Base-by-base conservation (phyloP, 2,113 vertebrate genomes). In the Isurus oxyrinchus region DNA sequence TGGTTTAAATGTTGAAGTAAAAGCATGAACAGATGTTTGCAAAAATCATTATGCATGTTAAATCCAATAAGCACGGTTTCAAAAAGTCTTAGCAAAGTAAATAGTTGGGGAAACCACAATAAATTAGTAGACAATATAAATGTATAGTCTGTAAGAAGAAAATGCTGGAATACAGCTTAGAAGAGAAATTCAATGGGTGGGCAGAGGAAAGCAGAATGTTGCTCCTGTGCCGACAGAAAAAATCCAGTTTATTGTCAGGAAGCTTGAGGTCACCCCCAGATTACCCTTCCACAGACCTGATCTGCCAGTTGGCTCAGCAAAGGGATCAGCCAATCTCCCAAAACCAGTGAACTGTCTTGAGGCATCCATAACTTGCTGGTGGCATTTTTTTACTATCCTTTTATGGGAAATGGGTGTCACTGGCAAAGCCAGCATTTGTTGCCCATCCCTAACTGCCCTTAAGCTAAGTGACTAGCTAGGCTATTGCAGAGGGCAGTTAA, bases 1-100 rank as follows among this genome's bases (percentile, higher is more conserved):
- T 59, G 55, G 53, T 14, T 91, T 16, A 91, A 91, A 31, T 57
- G 10, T 59, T 91, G 23, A 91, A 91, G 55, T 31, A 91, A 59
- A 91, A 91, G 55, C 55, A 91, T 91, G 53, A 91, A 53, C 55
- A 91, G 55, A 59, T 91, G 53, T 57, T 90, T 90, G 88, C 31
- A 59, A 27, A 57, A 57, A 13, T 27, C 27, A 16, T 59, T 31
- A 27, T 57, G 57, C 31, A 35, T 19, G 25, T 13, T 90, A 55
- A 90, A 90, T 57, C 23, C 87, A 88, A 27, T 55, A 88, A 55
- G 11, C 3, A 13, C 49, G 81, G 27, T 90, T 31, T 90, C 55
- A 55, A 90, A 90, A 13, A 31, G 10, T 90, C 53, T 31, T 31
- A 57, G 87, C 55, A 90, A 25, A 90, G 31, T 88, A 88, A 55